Conservation (phyloP, 1,140 invertebrate genomes). For the Procambarus virginalis region DNA sequence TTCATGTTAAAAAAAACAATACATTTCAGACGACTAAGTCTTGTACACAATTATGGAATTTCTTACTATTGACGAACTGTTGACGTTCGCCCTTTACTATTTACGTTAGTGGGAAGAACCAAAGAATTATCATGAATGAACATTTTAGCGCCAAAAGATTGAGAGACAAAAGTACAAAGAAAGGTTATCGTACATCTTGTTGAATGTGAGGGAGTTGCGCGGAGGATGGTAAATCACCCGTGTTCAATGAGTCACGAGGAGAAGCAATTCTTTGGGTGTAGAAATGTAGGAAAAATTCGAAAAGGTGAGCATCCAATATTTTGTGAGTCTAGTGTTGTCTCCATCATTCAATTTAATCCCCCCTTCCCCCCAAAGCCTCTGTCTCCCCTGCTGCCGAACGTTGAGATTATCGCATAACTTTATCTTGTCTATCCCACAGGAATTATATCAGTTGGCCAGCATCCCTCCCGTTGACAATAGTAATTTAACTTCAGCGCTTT, state of each 20-base stretch:
- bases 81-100: slow-evolving; percentile 27
- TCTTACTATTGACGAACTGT: neutral
- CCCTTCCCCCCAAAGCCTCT: slow-evolving; percentile 26
- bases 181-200: slow-evolving; percentile 54
- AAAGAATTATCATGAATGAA: slow-evolving; percentile 55
- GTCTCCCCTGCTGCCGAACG: neutral
- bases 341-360: slow-evolving; percentile 69
- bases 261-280: slow-evolving; percentile 66
- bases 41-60: neutral
- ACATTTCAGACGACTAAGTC: no score
- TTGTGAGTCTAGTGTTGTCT: slow-evolving; percentile 68
- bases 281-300: slow-evolving; percentile 67
- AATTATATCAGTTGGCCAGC: no score
- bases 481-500: no score
- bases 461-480: no score
- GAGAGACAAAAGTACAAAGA: neutral
- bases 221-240: slow-evolving; percentile 58
- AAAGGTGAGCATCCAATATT: slow-evolving; percentile 67
- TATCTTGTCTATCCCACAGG: no score
- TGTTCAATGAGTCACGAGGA: slow-evolving; percentile 63
- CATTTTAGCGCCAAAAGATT: slow-evolving; percentile 24
- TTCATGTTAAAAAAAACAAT: no score
- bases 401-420: neutral
- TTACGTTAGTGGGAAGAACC: slow-evolving; percentile 35
- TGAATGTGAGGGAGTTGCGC: slow-evolving; percentile 18